Evolutionary conservation across 2,797 vertebrate genomes (phyloP), one percentile per base, ranked within the genome.

Genomic region (Rallus crepitans): DNA sequence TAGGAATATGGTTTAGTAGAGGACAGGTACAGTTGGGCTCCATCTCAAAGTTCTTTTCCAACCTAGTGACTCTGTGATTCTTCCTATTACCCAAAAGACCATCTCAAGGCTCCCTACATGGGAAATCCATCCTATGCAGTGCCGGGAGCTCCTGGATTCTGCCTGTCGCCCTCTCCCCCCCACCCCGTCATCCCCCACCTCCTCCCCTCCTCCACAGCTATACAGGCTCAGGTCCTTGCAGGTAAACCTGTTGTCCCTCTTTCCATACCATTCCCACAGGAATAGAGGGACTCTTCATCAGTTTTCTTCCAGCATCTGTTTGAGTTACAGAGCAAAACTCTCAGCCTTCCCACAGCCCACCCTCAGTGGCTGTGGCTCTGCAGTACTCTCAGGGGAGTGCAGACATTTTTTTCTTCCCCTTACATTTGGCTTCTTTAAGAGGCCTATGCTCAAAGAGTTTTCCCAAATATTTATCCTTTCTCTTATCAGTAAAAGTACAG

Each of bases 371-470:
- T 72, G 18, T 61, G 66, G 47, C 35, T 93, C 59, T 84, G 78
- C 68, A 55, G 16, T 14, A 50, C 39, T 65, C 31, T 20, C 1
- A 0, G 64, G 0, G 0, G 42, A 86, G 33, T 7, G 7, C 30
- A 66, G n/a, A 56, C 4, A 1, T 4, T 30, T 73, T 21, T 63
- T 89, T 9, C 23, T 84, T 64, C 5, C 24, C 27, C 17, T 66
- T 48, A 55, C 8, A 12, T 60, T 64, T 83, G 31, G 12, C n/a
- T 93, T 82, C 59, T 92, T 85, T 66, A 82, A 84, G 72, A 72
- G 20, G 11, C 50, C 65, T 84, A 65, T 9, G 9, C 69, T 47
- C 37, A 55, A 77, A 52, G 35, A 84, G 68, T 52, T 73, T 91
- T 77, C 28, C 63, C n/a, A 85, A 93, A 15, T 87, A 87, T 70